A percentile compares a stretch with the other conserved stretches of the same genome.
phyloP scores from a whole-genome alignment of 1,140 invertebrate genomes.

The Caenorhabditis latens region DNA sequence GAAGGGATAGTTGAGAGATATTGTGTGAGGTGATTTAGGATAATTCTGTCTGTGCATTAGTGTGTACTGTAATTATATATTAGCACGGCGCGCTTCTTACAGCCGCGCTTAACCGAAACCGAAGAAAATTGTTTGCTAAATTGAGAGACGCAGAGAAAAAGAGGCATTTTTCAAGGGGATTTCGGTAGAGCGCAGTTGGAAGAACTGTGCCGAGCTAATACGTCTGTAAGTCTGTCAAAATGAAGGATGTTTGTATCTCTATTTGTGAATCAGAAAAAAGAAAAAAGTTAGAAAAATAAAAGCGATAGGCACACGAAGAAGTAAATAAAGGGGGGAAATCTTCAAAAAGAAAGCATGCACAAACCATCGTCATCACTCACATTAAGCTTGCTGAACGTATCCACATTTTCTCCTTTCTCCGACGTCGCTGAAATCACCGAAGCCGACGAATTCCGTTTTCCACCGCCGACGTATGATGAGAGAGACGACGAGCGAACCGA shows the following conservation, averaged over 20 bases:
- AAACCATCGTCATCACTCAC: conserved; percentile 60
- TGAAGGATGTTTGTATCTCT: too few relatives aligned
- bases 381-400: conserved; percentile 74
- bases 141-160: too few relatives aligned
- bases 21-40: not conserved
- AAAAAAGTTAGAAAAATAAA: not conserved
- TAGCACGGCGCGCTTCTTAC: too few relatives aligned
- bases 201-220: too few relatives aligned
- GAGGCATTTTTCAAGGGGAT: too few relatives aligned
- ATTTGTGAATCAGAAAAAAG: too few relatives aligned
- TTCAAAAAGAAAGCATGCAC: not conserved
- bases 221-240: too few relatives aligned
- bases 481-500: conserved; percentile 73
- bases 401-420: conserved; percentile 72
- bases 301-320: not conserved
- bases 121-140: too few relatives aligned
- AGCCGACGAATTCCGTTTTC: conserved; percentile 75
- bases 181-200: too few relatives aligned
- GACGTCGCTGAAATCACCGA: conserved; percentile 73
- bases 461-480: conserved; percentile 76
- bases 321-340: not conserved
- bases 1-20: not conserved
- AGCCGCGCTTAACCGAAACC: too few relatives aligned
- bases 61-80: too few relatives aligned
- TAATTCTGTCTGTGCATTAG: too few relatives aligned